phyloP scores from a whole-genome alignment of 2,888 invertebrate genomes.

The Laothoe populi region DNA sequence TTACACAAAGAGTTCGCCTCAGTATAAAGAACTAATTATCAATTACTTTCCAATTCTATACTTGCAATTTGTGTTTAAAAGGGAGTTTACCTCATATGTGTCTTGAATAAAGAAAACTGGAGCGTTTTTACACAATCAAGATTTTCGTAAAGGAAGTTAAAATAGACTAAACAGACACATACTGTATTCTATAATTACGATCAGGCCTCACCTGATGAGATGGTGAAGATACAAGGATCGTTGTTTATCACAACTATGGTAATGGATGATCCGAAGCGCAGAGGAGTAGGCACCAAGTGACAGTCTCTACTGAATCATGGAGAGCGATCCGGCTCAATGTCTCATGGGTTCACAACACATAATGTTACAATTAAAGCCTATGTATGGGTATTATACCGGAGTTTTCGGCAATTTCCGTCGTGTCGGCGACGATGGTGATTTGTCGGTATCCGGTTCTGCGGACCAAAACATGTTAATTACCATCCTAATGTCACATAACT shows the following conservation, averaged over 20 bases:
- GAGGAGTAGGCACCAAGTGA: slow-evolving; percentile 82
- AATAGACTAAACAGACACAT: neutral
- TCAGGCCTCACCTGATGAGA: slow-evolving; percentile 50
- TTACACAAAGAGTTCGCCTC: neutral
- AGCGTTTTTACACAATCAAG: neutral
- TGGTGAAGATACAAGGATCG: slow-evolving; percentile 51
- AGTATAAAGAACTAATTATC: neutral
- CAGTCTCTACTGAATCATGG: slow-evolving; percentile 79
- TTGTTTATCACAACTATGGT: slow-evolving; percentile 55
- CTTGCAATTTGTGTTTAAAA: neutral
- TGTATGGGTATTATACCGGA: slow-evolving; percentile 93
- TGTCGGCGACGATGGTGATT: slow-evolving; percentile 95
- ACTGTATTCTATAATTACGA: neutral
- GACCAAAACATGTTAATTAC: slow-evolving; percentile 71
- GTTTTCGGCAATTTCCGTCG: slow-evolving; percentile 98
- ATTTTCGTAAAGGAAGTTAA: neutral
- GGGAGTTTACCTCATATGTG: neutral
- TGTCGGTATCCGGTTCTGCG: slow-evolving; percentile 93
- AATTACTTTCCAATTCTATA: neutral
- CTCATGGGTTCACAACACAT: slow-evolving; percentile 84
- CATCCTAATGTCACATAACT: slow-evolving; percentile 39
- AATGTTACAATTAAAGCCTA: slow-evolving; percentile 83
- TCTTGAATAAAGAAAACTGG: neutral
- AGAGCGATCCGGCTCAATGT: slow-evolving; percentile 70
- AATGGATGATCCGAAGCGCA: slow-evolving; percentile 72